Percentiles rank a stretch among this genome's conserved stretches.
Evolutionary conservation across 2,797 vertebrate genomes (phyloP).

Genomic region (Morelia viridis): DNA sequence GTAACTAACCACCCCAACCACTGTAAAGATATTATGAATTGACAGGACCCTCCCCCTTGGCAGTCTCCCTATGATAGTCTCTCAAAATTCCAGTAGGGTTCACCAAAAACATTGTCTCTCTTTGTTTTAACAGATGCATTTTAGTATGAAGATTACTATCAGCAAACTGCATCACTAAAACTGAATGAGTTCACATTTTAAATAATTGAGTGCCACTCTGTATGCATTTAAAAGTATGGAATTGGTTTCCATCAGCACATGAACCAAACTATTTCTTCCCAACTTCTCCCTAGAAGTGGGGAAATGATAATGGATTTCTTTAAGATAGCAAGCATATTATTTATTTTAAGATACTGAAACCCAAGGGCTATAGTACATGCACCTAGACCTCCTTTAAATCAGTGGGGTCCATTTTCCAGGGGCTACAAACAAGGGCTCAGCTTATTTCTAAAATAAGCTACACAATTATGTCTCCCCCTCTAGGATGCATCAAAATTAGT

Average conservation of each 20-base stretch:
- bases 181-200: neutral
- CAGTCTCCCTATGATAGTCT: neutral
- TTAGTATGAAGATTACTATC: neutral
- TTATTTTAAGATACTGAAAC: neutral
- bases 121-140: neutral
- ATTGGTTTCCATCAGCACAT: neutral
- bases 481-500: no score
- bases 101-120: neutral
- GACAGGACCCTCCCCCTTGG: neutral
- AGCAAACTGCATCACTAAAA: neutral
- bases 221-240: neutral
- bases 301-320: neutral
- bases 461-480: neutral
- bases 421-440: neutral
- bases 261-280: neutral
- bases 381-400: neutral
- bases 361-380: neutral
- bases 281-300: neutral
- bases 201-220: neutral
- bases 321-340: neutral
- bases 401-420: neutral
- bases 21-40: neutral
- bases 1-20: neutral
- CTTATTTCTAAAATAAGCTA: neutral
- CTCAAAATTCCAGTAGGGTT: neutral